A percentile compares a stretch with the other conserved stretches of the same genome.
Conservation (phyloP, 2,113 vertebrate genomes). For the Zosterops hypoxanthus region DNA sequence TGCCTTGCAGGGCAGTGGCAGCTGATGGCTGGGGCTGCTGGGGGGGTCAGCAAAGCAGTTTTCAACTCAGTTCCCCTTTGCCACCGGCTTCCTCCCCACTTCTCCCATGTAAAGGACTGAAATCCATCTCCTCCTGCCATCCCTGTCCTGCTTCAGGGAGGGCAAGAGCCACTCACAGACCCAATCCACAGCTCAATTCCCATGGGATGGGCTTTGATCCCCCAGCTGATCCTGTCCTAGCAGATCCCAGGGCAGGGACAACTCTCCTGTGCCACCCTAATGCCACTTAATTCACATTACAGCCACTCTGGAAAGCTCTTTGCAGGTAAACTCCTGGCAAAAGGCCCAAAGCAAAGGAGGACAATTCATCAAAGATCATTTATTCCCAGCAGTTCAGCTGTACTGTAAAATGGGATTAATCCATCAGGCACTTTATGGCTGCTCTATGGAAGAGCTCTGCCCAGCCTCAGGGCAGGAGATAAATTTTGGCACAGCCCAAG, state of each 20-base stretch:
- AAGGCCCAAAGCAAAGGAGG: background rate
- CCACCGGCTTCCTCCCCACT: background rate
- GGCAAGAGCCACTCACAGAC: background rate
- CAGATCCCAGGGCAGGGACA: background rate
- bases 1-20: slow-evolving; percentile 17
- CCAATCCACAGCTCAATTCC: rapidly evolving
- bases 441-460: background rate
- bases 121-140: background rate
- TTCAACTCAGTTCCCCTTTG: background rate
- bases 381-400: background rate
- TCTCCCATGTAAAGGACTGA: rapidly evolving
- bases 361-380: background rate
- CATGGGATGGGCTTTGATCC: background rate
- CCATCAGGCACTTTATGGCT: background rate
- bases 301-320: background rate
- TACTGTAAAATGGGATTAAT: background rate
- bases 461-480: background rate
- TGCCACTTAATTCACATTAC: background rate
- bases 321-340: background rate
- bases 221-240: background rate
- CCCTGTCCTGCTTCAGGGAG: background rate
- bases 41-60: background rate
- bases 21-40: background rate
- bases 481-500: background rate
- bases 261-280: background rate